Conservation (phyloP, 2,797 vertebrate genomes). For the Chaetophractus vellerosus region DNA sequence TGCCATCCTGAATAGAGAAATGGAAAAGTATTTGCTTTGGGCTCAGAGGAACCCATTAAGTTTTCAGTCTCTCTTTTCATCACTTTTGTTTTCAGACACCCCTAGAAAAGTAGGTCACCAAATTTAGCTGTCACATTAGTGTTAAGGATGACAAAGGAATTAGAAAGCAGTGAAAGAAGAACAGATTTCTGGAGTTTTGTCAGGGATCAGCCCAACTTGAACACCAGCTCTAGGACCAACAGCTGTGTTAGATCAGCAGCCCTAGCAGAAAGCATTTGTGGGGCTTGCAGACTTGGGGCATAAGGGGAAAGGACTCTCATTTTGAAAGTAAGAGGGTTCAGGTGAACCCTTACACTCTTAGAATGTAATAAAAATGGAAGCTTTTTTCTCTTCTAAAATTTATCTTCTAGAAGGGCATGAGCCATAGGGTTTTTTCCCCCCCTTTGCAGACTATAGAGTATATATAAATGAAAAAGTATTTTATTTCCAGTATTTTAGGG, state of each 20-base stretch:
- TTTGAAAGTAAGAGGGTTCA: too few species aligned
- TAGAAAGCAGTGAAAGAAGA: conserved; percentile 47
- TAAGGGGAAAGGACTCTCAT: background rate
- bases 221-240: background rate
- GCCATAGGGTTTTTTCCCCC: background rate
- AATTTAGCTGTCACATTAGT: conserved; percentile 54
- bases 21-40: background rate
- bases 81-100: conserved; percentile 57
- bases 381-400: conserved; percentile 38
- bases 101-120: conserved; percentile 70
- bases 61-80: conserved; percentile 44
- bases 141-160: conserved; percentile 52
- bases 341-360: too few species aligned
- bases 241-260: conserved; percentile 42
- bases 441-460: background rate
- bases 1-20: conserved; percentile 20
- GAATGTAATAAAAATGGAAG: conserved; percentile 5
- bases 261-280: background rate
- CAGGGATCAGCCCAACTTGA: background rate
- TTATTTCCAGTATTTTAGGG: conserved; percentile 27
- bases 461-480: background rate
- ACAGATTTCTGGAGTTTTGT: conserved; percentile 52
- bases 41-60: conserved; percentile 28
- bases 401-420: conserved; percentile 8
- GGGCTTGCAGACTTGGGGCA: conserved; percentile 47